phyloP scores from a whole-genome alignment of 1,140 invertebrate species.

The Pristionchus pacificus region DNA sequence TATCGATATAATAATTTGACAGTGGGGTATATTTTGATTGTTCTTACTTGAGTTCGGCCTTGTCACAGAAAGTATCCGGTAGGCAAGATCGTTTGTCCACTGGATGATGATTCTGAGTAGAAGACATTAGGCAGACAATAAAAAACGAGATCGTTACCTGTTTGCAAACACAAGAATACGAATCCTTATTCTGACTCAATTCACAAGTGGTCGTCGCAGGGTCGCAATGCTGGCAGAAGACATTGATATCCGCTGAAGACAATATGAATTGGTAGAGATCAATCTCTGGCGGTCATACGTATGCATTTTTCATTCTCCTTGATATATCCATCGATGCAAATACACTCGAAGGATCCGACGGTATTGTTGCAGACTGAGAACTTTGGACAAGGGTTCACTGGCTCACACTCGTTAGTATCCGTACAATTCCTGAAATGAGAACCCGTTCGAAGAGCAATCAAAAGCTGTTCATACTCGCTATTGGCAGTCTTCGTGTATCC shows the following conservation, averaged over 20 bases:
- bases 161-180: not conserved
- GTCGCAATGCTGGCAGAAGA: not conserved
- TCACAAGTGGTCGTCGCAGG: not conserved
- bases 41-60: not conserved
- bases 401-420: not conserved
- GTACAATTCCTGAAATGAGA: not conserved
- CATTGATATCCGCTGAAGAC: not conserved
- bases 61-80: not conserved
- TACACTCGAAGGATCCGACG: not conserved
- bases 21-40: not conserved
- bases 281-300: not conserved
- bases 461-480: not conserved
- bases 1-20: no score
- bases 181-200: not conserved
- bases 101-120: not conserved
- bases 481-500: not conserved
- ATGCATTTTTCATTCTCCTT: not conserved
- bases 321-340: not conserved
- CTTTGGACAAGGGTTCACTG: not conserved
- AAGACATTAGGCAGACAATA: not conserved
- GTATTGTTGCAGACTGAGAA: not conserved
- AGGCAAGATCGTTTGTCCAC: not conserved
- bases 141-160: not conserved
- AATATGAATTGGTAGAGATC: not conserved
- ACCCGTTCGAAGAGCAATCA: not conserved